Percentiles rank a stretch among this genome's conserved stretches.
These are phyloP conservation scores for Crocallis elinguaria DNA, from an alignment of 2,888 invertebrate genomes.

Conservation along the genomic window DNA sequence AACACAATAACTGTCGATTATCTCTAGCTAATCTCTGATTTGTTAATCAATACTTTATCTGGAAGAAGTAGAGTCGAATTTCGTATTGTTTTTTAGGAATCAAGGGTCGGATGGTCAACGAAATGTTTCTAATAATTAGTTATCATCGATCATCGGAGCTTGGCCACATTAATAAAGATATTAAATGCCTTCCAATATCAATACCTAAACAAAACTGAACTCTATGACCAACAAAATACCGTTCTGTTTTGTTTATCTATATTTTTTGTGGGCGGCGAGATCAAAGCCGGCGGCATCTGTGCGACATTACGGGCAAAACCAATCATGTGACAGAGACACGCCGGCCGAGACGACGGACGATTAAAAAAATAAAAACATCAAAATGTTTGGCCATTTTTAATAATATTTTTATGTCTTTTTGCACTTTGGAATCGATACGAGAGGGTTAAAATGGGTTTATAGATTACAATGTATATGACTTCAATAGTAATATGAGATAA, in stretches of 20 bases:
- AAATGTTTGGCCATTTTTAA: slow-evolving; percentile 60
- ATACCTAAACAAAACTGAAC: slow-evolving; percentile 4
- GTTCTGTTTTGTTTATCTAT: slow-evolving; percentile 16
- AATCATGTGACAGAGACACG: slow-evolving; percentile 72
- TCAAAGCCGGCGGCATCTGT: slow-evolving; percentile 71
- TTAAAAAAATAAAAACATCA: slow-evolving; percentile 52
- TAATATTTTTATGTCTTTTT: slow-evolving; percentile 20
- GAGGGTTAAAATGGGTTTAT: slow-evolving; percentile 9
- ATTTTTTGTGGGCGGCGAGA: slow-evolving; percentile 58
- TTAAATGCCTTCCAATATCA: slow-evolving; percentile 66
- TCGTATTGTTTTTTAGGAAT: slow-evolving; percentile 30
- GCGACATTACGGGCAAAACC: slow-evolving; percentile 72
- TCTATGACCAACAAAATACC: slow-evolving; percentile 5
- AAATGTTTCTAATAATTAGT: slow-evolving; percentile 82
- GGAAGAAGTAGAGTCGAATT: slow-evolving; percentile 20
- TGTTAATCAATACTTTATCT: slow-evolving; percentile 26
- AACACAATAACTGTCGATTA: slow-evolving; percentile 79
- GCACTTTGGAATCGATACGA: slow-evolving; percentile 22
- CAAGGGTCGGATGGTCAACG: slow-evolving; percentile 68
- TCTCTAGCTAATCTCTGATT: slow-evolving; percentile 58
- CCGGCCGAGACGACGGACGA: slow-evolving; percentile 28
- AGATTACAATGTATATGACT: no score
- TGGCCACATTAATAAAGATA: slow-evolving; percentile 80
- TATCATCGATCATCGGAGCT: slow-evolving; percentile 79
- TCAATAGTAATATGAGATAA: no score